Base-by-base conservation (phyloP, 2,113 vertebrate genomes). In the Xiphophorus maculatus region DNA sequence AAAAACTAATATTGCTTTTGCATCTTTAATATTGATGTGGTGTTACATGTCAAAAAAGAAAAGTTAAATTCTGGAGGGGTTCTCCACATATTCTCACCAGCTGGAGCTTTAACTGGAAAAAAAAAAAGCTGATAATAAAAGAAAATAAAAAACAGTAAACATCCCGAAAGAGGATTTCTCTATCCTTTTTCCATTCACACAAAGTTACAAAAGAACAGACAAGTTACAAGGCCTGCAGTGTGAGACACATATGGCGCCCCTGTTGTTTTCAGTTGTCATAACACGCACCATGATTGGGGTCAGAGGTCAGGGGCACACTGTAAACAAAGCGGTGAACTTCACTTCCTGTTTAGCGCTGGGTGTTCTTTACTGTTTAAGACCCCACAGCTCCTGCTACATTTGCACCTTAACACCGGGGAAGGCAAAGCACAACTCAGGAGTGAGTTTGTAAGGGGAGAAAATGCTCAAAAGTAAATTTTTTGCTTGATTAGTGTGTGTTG, bases 261-360 rank as follows among this genome's bases (percentile, higher is more conserved):
- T 30, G 32, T 13, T 73, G 69, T 67, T 74, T 54, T 85, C 75
- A 80, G 67, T 77, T 79, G 79, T 81, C 79, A 88, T 84, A 88
- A 86, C 84, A 90, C 70, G 79, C 79, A 67, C 73, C 76, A 73
- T 80, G 82, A 63, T 71, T 69, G 44, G 72, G 60, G 84, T 82
- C 81, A 87, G 17, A 91, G 86, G 88, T 85, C 6, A 78, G 77
- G 48, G 79, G 76, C 74, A 79, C 68, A 35, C 60, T 32, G 70
- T 93, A 90, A 91, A 89, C 87, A 92, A 75, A 74, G 77, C 7
- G 54, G 71, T 75, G 84, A 86, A 82, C 78, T 77, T 75, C 60
- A 82, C 82, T 90, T 93, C 90, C 91, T 92, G 90, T 91, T 88
- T 85, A 83, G 66, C 86, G 29, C 84, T 77, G 84, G 72, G 64